Base-by-base conservation (phyloP, 2,888 invertebrate species). In the Eupithecia pulchellata region DNA sequence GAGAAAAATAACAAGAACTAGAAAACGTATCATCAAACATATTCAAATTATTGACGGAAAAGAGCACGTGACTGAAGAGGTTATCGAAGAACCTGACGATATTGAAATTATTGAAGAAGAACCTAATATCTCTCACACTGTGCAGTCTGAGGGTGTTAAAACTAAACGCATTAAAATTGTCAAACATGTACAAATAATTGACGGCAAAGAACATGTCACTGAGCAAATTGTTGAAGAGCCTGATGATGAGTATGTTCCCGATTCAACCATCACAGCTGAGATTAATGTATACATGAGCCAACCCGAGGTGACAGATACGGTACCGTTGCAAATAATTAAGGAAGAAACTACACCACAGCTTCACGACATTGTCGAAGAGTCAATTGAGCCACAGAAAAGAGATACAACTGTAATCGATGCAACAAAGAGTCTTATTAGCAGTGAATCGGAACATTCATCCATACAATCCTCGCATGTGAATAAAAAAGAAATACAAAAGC, bases 11-110 rank as follows among this genome's bases (percentile, higher is more conserved):
- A 96, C 97, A 34, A 95, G 96, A 74, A 97, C 96, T 80, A 96
- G 96, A 32, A 95, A 96, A 71, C 96, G 96, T 78, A 96, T 97
- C 25, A 96, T 98, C 58, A 96, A 96, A 79, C 96, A 96, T 78
- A 96, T 97, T 20, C 96, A 96, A 30, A 96, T 97, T 9, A 96
- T 98, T 73, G 96, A 98, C 86, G 98, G 98, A 0, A 96, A 97
- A 88, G 98, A 98, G 88, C 96, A 96, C 74, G 95, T 97, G 0
- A 97, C 96, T 1, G 98, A 98, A 90, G 97, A 98, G 91, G 93
- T 98, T 0, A 95, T 97, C 66, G 98, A 98, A 83, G 98, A 98
- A 87, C 98, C 98, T 0, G 97, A 97, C 84, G 97, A 97, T 83
- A 92, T 97, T 8, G 96, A 97, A 88, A 93, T 96, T 8, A 95